Evolutionary conservation across 2,888 invertebrate genomes (phyloP).

Genomic region (Lasioglossum lativentre): DNA sequence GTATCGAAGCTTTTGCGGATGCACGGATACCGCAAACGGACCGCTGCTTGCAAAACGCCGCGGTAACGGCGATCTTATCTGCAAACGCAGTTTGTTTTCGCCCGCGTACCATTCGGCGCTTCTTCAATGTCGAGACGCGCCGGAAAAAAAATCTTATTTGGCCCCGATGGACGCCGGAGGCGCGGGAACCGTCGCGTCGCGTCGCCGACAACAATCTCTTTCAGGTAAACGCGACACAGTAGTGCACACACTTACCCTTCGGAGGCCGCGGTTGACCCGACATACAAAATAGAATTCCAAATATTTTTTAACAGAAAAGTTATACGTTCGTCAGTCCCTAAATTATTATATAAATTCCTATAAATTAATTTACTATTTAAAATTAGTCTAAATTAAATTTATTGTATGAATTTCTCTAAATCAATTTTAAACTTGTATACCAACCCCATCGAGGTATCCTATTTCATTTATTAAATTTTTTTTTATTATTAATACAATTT

Average conservation of each 20-base stretch:
- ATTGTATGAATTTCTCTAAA: too few relatives aligned
- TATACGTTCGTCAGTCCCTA: too few relatives aligned
- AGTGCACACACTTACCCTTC: neutral
- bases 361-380: too few relatives aligned
- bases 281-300: too few relatives aligned
- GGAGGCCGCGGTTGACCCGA: too few relatives aligned
- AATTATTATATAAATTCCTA: too few relatives aligned
- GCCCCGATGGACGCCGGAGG: neutral
- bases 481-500: too few relatives aligned
- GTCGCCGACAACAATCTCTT: neutral
- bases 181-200: neutral
- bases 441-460: too few relatives aligned
- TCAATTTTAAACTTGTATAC: too few relatives aligned
- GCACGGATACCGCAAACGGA: slow-evolving; percentile 19
- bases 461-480: too few relatives aligned
- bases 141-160: neutral
- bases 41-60: slow-evolving; percentile 33
- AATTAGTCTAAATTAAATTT: too few relatives aligned
- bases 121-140: neutral
- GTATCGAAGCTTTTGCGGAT: slow-evolving; percentile 12
- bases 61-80: slow-evolving; percentile 34
- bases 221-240: neutral
- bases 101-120: neutral
- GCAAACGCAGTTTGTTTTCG: slow-evolving; percentile 12
- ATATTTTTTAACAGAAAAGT: too few relatives aligned